These are phyloP conservation scores for Typhlichthys eigenmanni DNA, from an alignment of 2,797 vertebrate genomes.

Conservation along the genomic window DNA sequence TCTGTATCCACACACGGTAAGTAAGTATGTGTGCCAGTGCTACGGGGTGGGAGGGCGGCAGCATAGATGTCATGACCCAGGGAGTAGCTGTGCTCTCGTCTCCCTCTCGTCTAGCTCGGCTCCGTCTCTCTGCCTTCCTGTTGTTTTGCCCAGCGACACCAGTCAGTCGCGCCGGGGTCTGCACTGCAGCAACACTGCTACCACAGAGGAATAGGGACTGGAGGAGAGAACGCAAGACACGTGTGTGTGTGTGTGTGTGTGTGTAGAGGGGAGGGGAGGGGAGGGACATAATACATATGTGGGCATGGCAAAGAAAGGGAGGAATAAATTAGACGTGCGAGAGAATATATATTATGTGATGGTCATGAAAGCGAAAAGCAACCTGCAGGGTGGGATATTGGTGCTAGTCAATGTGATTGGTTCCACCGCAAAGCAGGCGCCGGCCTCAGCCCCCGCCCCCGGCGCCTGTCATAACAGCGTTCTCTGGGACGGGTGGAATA, in stretches of 20 bases:
- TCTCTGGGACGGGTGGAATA: slow-evolving; percentile 31
- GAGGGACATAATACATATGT: slow-evolving; percentile 18
- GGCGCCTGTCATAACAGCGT: slow-evolving; percentile 36
- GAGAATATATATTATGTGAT: slow-evolving; percentile 21
- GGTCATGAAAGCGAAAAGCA: slow-evolving; percentile 29
- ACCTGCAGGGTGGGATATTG: slow-evolving; percentile 31
- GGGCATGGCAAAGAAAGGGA: neutral
- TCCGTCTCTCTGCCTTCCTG: neutral
- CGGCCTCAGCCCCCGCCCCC: slow-evolving; percentile 10
- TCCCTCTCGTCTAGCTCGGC: slow-evolving; percentile 23
- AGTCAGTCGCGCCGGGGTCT: slow-evolving; percentile 66
- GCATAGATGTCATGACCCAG: slow-evolving; percentile 45
- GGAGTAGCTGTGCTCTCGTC: slow-evolving; percentile 39
- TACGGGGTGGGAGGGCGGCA: neutral
- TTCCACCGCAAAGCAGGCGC: slow-evolving; percentile 29
- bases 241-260: slow-evolving; percentile 2
- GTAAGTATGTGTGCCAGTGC: slow-evolving; percentile 25
- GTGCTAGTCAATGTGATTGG: slow-evolving; percentile 53
- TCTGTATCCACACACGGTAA: neutral
- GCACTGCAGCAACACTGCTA: slow-evolving; percentile 66
- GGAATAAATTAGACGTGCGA: neutral
- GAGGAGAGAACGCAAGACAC: slow-evolving; percentile 7
- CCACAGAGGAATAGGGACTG: slow-evolving; percentile 23
- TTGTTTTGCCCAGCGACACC: slow-evolving; percentile 66
- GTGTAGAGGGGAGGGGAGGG: neutral